These are phyloP conservation scores for Stomatorhinus ivindoensis DNA, from an alignment of 2,113 vertebrate species.

Conservation along the genomic window DNA sequence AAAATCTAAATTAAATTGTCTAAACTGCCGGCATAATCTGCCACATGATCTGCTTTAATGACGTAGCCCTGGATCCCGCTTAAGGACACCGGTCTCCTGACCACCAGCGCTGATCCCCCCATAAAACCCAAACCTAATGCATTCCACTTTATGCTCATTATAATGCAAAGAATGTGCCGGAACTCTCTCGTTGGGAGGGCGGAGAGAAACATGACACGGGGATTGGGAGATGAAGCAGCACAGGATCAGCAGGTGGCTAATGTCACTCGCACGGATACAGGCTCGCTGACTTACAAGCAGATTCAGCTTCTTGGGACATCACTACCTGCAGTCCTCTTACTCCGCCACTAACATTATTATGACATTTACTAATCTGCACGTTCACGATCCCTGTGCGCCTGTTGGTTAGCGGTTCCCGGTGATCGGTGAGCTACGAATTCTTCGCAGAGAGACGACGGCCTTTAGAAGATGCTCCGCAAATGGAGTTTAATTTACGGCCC, in stretches of 20 bases:
- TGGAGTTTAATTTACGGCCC: background rate
- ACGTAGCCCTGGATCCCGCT: background rate
- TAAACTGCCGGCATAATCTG: background rate
- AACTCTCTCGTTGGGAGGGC: background rate
- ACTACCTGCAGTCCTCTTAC: background rate
- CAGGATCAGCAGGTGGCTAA: background rate
- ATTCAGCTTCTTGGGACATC: background rate
- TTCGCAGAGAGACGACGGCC: background rate
- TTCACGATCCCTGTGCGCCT: background rate
- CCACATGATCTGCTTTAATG: background rate
- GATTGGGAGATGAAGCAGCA: background rate
- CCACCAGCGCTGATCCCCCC: background rate
- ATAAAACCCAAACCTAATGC: background rate
- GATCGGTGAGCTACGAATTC: background rate
- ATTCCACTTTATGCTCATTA: background rate
- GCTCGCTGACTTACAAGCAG: background rate
- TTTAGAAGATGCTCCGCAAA: background rate
- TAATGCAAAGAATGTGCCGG: background rate
- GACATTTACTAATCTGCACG: background rate
- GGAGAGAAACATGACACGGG: background rate
- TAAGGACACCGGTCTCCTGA: background rate
- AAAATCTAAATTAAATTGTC: slow-evolving; percentile 3
- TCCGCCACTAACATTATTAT: background rate
- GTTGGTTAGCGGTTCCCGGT: background rate
- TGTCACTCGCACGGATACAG: background rate